Evolutionary conservation across 2,797 vertebrate genomes (phyloP), one percentile per base, ranked within the genome.

Genomic region (Halcyon smyrnensis): DNA sequence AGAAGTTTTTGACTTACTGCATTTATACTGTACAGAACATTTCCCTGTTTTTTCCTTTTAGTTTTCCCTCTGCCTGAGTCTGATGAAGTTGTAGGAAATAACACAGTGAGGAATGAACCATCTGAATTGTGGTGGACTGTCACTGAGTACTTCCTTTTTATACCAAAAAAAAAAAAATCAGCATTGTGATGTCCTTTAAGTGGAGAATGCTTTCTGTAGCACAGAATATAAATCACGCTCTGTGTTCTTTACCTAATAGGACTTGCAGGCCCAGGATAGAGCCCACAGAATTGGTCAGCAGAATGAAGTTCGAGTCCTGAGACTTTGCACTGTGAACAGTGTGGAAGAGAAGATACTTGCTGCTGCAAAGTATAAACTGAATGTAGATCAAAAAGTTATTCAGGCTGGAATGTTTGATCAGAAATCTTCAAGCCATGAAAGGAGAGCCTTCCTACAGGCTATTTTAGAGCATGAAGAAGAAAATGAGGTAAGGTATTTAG

Each of bases 371-470:
- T 99, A 99, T 96, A 99, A 99, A 79, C 98, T 99, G 65, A 99
- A 99, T 4, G 99, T 99, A 87, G 99, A 99, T 94, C 99, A 99
- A 95, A 99, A 99, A 90, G 99, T 99, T 87, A 99, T 99, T 97
- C 99, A 99, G 92, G 99, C 99, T 0, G 99, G 99, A 96, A 99
- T 99, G 99, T 99, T 99, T 50, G 99, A 99, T 97, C 99, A 99
- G 96, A 99, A 99, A 77, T 99, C 99, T 54, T 99, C 99, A 6
- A 97, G 99, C 97, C 99, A 99, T 1, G 99, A 99, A 96, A 98
- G 99, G 51, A 98, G 99, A 13, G 99, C 97, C 7, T 99, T 99
- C 87, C 98, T 99, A 8, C 99, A 99, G 95, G 99, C 99, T 94
- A 99, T 99, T 83, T 24, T 99, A 93, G 99, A 99, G 90, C 99